Conservation (phyloP, 2,113 vertebrate genomes). For the Xiphophorus maculatus region DNA sequence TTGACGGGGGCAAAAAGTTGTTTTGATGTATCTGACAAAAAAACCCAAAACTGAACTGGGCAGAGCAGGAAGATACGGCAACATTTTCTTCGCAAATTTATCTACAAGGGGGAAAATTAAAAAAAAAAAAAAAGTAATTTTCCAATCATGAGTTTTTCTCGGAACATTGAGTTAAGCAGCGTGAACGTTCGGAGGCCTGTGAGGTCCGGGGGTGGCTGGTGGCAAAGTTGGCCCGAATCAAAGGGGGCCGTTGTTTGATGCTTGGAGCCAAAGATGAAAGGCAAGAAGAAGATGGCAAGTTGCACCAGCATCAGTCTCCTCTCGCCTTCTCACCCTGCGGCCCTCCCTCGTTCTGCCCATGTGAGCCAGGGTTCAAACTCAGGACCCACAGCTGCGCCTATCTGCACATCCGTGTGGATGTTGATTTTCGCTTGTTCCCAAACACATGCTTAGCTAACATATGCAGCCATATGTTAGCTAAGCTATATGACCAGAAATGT, state of each 20-base stretch:
- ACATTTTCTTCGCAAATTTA: conserved; percentile 44
- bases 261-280: conserved; percentile 78
- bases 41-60: background rate
- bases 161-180: conserved; percentile 84
- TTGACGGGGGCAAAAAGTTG: conserved; percentile 34
- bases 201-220: conserved; percentile 72
- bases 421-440: background rate
- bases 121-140: conserved; percentile 66
- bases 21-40: conserved; percentile 37
- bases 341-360: conserved; percentile 72
- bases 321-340: conserved; percentile 71
- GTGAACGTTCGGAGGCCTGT: conserved; percentile 75
- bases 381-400: conserved; percentile 70
- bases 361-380: conserved; percentile 77
- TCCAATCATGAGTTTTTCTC: conserved; percentile 84
- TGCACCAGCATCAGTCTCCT: conserved; percentile 70
- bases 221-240: conserved; percentile 76
- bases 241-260: conserved; percentile 77
- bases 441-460: background rate
- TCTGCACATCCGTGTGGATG: conserved; percentile 1
- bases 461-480: background rate
- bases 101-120: conserved; percentile 47
- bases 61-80: conserved; percentile 25
- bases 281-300: conserved; percentile 73
- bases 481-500: no score